Conservation (phyloP, 1,140 invertebrate genomes). For the Drosophila prosaltans region DNA sequence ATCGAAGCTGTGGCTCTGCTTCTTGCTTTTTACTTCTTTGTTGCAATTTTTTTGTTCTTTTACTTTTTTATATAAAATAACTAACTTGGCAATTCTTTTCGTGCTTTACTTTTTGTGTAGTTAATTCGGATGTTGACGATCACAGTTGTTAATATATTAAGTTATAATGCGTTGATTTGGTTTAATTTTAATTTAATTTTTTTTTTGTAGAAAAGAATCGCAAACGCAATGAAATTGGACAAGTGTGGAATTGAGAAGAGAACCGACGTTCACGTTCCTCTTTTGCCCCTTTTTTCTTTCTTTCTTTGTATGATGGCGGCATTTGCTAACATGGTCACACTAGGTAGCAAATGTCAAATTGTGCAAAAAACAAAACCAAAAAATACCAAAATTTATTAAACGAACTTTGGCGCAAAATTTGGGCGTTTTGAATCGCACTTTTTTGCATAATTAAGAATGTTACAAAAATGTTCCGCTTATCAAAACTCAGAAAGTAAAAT, state of each 20-base stretch:
- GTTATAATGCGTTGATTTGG: constrained; percentile 71
- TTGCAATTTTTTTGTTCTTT: constrained; percentile 61
- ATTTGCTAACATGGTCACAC: constrained; percentile 27
- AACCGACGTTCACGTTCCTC: constrained; percentile 55
- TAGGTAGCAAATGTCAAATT: neutral
- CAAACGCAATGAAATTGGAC: constrained; percentile 82
- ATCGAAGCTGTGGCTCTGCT: constrained; percentile 55
- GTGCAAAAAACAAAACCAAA: neutral
- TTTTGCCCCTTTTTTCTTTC: constrained; percentile 63
- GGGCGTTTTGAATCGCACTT: neutral
- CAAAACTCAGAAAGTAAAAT: too few species aligned
- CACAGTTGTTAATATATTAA: constrained; percentile 77
- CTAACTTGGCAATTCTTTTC: constrained; percentile 72
- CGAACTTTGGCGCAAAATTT: neutral
- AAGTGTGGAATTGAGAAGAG: constrained; percentile 80
- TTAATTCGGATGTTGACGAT: constrained; percentile 70
- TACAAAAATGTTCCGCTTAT: too few species aligned
- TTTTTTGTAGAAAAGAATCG: constrained; percentile 72
- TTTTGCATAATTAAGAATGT: neutral
- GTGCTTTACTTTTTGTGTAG: constrained; percentile 48
- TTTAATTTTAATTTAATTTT: constrained; percentile 53
- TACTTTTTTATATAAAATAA: constrained; percentile 39
- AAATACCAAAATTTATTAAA: neutral
- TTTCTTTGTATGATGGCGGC: constrained; percentile 61
- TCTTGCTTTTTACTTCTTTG: constrained; percentile 62